Percentiles rank a stretch among this genome's conserved stretches.
Conservation (phyloP, 2,113 vertebrate genomes). For the Paedocypris sp. region DNA sequence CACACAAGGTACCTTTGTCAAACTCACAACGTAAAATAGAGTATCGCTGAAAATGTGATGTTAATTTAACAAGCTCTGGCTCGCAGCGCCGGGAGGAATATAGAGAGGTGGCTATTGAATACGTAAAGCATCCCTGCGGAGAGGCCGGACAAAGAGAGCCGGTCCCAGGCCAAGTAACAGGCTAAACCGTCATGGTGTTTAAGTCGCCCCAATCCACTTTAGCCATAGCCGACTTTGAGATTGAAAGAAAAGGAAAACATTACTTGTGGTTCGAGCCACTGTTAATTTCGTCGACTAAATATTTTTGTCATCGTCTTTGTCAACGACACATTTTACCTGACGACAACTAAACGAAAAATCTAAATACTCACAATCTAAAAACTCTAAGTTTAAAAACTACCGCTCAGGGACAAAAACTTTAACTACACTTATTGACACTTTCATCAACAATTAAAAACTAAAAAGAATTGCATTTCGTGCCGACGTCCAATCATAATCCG, state of each 20-base stretch:
- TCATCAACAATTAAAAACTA: too few species aligned
- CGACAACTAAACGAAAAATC: too few species aligned
- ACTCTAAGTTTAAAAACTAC: too few species aligned
- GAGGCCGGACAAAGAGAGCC: conserved; percentile 3
- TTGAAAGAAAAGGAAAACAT: not conserved
- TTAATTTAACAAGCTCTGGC: not conserved
- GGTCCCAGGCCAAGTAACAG: conserved; percentile 10
- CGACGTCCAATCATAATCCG: too few species aligned
- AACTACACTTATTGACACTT: too few species aligned
- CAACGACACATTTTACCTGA: too few species aligned
- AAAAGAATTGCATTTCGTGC: too few species aligned
- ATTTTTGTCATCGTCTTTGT: not conserved
- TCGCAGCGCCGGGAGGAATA: not conserved
- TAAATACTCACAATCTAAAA: too few species aligned
- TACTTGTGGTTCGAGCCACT: not conserved
- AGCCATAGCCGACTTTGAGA: not conserved
- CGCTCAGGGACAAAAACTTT: too few species aligned
- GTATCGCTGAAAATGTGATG: not conserved
- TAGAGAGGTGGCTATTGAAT: not conserved
- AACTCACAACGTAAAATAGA: too few species aligned
- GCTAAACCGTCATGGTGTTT: conserved; percentile 15
- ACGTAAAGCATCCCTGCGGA: conserved; percentile 6
- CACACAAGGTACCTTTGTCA: too few species aligned
- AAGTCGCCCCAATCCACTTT: conserved; percentile 15
- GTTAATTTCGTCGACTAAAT: too few species aligned